Base-by-base conservation (phyloP, 2,113 vertebrate genomes). In the Pelobates fuscus region DNA sequence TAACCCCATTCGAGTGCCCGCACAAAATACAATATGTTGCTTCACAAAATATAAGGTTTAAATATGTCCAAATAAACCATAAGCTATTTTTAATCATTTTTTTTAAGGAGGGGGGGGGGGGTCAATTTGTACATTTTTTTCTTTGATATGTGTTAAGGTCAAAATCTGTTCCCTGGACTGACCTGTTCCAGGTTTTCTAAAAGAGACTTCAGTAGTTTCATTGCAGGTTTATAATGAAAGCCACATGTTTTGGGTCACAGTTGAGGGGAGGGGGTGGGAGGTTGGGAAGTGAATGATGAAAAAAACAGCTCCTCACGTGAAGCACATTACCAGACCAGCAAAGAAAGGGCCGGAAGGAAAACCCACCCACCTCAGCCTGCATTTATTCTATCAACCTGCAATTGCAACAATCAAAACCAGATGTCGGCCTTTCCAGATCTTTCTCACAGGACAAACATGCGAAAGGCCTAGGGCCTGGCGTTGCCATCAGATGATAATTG, bases 321-420 rank as follows among this genome's bases (percentile, higher is more conserved):
- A 88, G 84, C 81, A 74, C 85, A 84, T 91, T 89, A 87, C 85
- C 84, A 83, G 84, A 78, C 83, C 77, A 43, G 82, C 80, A 79
- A 82, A 86, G 83, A 89, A 88, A 87, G 84, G 86, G 87, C 92
- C 94, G 92, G 95, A 95, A 96, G 94, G 94, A 95, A 95, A 95
- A 96, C 91, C 93, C 94, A 90, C 94, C 93, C 93, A 92, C 92
- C 92, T 91, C 86, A 82, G 91, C 90, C 90, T 80, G 90, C 86
- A 83, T 92, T 94, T 89, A 90, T 95, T 94, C 93, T 88, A 94
- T 93, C 94, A 94, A 97, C 94, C 94, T 94, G 94, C 94, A 91
- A 94, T 92, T 90, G 93, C 85, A 77, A 84, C 91, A 89, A 97
- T 95, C 89, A 83, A 87, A 93, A 90, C 88, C 95, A 96, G 93